Evolutionary conservation across 2,113 vertebrate species (phyloP).

Genomic region (Carassius carassius): DNA sequence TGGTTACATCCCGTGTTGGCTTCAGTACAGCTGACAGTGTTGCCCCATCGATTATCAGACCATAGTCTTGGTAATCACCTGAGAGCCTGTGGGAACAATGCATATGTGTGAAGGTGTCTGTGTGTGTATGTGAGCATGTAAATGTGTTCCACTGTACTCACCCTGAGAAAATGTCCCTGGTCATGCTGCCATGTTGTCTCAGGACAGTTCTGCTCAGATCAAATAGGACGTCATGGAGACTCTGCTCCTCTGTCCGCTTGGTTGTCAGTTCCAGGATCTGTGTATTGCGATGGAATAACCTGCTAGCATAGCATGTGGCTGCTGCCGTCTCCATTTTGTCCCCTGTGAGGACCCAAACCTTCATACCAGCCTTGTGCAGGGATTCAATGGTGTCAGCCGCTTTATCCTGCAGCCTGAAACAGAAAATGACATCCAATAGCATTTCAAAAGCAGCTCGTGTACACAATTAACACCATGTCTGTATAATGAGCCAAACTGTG

Average conservation of each 20-base stretch:
- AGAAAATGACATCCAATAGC: constrained; percentile 52
- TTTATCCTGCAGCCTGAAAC: constrained; percentile 89
- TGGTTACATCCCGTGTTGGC: constrained; percentile 82
- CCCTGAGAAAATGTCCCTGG: constrained; percentile 86
- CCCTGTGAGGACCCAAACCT: constrained; percentile 96
- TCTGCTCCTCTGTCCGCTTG: constrained; percentile 92
- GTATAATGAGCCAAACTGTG: background rate
- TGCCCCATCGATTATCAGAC: constrained; percentile 95
- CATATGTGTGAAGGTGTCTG: background rate
- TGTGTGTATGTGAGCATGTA: constrained; percentile 8
- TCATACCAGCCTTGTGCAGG: constrained; percentile 94
- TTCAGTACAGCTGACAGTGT: constrained; percentile 92
- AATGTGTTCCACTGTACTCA: constrained; percentile 58
- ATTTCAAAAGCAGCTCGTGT: background rate
- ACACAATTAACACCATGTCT: background rate
- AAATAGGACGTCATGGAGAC: constrained; percentile 90
- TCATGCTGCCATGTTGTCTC: constrained; percentile 78
- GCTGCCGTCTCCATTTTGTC: constrained; percentile 98
- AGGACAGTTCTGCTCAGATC: constrained; percentile 92
- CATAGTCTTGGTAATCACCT: constrained; percentile 87
- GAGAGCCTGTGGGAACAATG: constrained; percentile 79
- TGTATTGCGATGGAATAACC: constrained; percentile 88
- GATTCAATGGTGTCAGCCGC: constrained; percentile 96
- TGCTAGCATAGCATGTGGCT: constrained; percentile 95
- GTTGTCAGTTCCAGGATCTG: constrained; percentile 96